phyloP scores from a whole-genome alignment of 2,113 vertebrate species.

The Turnix velox region DNA sequence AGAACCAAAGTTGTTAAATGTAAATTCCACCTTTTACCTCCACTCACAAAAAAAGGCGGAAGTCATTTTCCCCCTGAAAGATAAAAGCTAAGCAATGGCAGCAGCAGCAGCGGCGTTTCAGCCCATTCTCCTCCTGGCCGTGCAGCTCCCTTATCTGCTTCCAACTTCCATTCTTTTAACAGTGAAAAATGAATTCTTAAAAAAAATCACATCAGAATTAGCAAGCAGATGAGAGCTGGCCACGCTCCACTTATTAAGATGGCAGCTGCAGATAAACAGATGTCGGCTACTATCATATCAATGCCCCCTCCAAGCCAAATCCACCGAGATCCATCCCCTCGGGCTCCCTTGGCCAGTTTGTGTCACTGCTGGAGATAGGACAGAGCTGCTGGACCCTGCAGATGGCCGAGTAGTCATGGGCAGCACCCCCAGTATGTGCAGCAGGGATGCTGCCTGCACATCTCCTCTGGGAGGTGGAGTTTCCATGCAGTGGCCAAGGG shows the following conservation, averaged over 20 bases:
- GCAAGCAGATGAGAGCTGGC: slow-evolving; percentile 36
- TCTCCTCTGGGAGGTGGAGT: neutral
- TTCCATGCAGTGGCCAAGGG: neutral
- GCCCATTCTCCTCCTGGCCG: slow-evolving; percentile 35
- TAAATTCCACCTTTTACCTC: slow-evolving; percentile 67
- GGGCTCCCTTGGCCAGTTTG: neutral
- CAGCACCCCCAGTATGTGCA: rapidly evolving
- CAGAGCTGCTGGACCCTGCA: neutral
- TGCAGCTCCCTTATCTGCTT: slow-evolving; percentile 42
- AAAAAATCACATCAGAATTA: slow-evolving; percentile 59
- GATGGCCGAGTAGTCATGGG: neutral
- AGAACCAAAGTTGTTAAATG: slow-evolving; percentile 60
- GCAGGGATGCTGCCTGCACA: neutral
- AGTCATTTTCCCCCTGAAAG: slow-evolving; percentile 50
- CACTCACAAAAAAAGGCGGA: slow-evolving; percentile 30
- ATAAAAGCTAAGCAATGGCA: slow-evolving; percentile 61
- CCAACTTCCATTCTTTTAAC: slow-evolving; percentile 48
- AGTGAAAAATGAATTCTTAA: slow-evolving; percentile 59
- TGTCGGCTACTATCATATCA: slow-evolving; percentile 32
- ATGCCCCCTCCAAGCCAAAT: slow-evolving; percentile 39
- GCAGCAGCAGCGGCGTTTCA: neutral
- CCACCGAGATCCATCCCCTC: neutral
- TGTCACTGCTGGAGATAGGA: rapidly evolving
- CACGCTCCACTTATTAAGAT: slow-evolving; percentile 33
- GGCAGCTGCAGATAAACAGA: slow-evolving; percentile 61